Evolutionary conservation across 2,113 vertebrate species (phyloP).

Genomic region (Piliocolobus tephrosceles): DNA sequence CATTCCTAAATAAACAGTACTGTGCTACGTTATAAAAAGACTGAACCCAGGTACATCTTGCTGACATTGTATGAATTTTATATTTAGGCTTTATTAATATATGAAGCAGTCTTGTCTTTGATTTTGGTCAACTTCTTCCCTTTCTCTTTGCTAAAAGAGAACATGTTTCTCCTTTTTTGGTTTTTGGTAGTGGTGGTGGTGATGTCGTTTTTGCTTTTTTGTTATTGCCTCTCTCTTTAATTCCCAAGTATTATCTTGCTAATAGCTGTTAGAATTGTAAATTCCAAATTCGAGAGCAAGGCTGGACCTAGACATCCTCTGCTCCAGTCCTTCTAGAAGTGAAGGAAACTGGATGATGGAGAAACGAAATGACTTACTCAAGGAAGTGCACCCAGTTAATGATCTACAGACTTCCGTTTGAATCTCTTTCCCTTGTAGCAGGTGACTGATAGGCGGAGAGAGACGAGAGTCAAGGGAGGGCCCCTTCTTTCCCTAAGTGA

Average conservation of each 20-base stretch:
- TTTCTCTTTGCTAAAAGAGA: not conserved
- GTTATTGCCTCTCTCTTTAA: not conserved
- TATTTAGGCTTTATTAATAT: not conserved
- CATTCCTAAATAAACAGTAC: slow-evolving; percentile 20
- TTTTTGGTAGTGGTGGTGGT: not conserved
- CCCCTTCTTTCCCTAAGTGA: not conserved
- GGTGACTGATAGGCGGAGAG: not conserved
- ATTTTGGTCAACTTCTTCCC: not conserved
- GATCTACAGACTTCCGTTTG: not conserved
- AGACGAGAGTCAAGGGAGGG: not conserved
- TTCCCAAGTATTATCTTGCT: not conserved
- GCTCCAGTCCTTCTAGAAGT: not conserved
- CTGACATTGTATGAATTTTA: not conserved
- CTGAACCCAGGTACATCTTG: not conserved
- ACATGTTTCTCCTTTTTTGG: not conserved
- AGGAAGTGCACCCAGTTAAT: not conserved
- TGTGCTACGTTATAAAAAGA: slow-evolving; percentile 47
- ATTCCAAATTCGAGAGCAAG: not conserved
- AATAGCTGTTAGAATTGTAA: not conserved
- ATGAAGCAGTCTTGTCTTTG: not conserved
- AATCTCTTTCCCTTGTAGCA: not conserved
- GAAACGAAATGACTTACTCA: not conserved
- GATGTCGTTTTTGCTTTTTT: not conserved
- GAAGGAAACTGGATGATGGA: not conserved
- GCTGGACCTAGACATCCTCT: not conserved